Base-by-base conservation (phyloP, 2,113 vertebrate genomes). In the Turnix velox region DNA sequence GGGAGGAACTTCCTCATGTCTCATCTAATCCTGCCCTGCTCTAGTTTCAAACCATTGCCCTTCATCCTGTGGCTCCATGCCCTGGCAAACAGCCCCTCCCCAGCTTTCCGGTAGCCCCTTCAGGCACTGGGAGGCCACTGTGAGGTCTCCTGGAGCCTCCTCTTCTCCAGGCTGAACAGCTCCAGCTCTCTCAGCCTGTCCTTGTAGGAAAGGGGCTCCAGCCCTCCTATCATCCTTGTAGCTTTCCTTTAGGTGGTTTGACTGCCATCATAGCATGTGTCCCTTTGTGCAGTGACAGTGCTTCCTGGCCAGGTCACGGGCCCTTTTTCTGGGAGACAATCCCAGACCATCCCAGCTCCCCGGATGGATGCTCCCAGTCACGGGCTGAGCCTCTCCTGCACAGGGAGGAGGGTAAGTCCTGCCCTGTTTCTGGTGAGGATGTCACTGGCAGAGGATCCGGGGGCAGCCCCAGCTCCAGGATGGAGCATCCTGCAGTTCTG, bases 211-310 rank as follows among this genome's bases (percentile, higher is more conserved):
- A n/a, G n/a, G n/a, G n/a, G n/a, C n/a, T n/a, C n/a, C n/a, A n/a
- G n/a, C n/a, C n/a, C n/a, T n/a, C n/a, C n/a, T n/a, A n/a, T n/a
- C n/a, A n/a, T n/a, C n/a, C n/a, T n/a, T n/a, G n/a, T n/a, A n/a
- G n/a, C n/a, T n/a, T n/a, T n/a, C n/a, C n/a, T 0, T 18, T 12
- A 12, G 43, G 42, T 33, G 8, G 2, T 28, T 40, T 9, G 37
- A 55, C 48, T 62, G 40, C 63, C 1, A 1, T 40, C 4, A 1
- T 1, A 1, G 42, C 1, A 3, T 0, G 1, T 10, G 48, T 63
- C n/a, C 30, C 14, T n/a, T 30, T 1, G 5, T 2, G 0, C 0
- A 3, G 24, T 20, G 57, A 27, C 0, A 1, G 35, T 31, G 43
- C 57, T 39, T 33, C 63, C 69, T 1, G 1, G 10, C 31, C 3